A percentile compares a stretch with the other conserved stretches of the same genome.
phyloP scores from a whole-genome alignment of 1,140 invertebrate genomes.

The Zaprionus ornatus region DNA sequence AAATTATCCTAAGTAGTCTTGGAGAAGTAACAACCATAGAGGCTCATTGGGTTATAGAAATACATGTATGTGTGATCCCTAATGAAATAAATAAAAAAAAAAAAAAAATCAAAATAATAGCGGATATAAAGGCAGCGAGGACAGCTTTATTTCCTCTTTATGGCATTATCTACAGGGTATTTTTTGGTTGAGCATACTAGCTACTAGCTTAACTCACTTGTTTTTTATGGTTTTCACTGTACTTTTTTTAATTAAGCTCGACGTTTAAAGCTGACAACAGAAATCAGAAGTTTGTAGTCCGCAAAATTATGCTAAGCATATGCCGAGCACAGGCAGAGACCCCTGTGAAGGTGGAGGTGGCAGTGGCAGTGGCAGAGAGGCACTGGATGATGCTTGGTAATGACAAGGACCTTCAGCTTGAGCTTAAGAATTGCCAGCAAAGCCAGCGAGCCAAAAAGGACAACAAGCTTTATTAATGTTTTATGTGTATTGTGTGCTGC shows the following conservation, averaged over 20 bases:
- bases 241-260: constrained; percentile 67
- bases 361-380: not conserved
- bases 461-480: constrained; percentile 82
- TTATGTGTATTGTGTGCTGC: constrained; percentile 80
- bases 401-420: constrained; percentile 64
- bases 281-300: constrained; percentile 65
- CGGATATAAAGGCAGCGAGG: no score
- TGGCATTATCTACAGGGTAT: not conserved
- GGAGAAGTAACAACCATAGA: no score
- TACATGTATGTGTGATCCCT: no score
- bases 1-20: no score
- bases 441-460: constrained; percentile 69
- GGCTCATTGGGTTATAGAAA: no score
- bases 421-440: constrained; percentile 35
- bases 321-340: constrained; percentile 42
- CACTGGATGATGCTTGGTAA: constrained; percentile 64
- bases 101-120: no score
- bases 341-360: constrained; percentile 8
- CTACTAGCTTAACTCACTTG: constrained; percentile 13
- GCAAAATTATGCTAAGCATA: constrained; percentile 80
- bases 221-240: constrained; percentile 21
- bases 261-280: constrained; percentile 52
- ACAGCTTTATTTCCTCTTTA: not conserved
- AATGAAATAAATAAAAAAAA: no score
- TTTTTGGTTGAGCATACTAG: not conserved